These are phyloP conservation scores for Troglohyphantes excavatus DNA, from an alignment of 2,888 invertebrate species.

Conservation along the genomic window DNA sequence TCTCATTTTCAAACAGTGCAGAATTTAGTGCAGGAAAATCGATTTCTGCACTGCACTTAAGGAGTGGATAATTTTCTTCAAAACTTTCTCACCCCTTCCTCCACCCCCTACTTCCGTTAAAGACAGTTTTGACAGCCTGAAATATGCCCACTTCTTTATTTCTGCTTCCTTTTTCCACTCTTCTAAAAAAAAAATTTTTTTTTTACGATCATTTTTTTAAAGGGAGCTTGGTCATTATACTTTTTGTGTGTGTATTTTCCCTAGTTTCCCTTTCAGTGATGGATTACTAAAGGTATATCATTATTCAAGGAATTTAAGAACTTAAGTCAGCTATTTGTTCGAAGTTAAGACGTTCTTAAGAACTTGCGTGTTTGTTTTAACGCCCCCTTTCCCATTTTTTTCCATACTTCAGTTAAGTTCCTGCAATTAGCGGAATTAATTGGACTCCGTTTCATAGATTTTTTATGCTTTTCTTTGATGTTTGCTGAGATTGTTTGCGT, in stretches of 20 bases:
- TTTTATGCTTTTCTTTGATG: background rate
- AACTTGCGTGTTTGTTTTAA: constrained; percentile 22
- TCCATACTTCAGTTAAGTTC: background rate
- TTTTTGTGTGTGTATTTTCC: constrained; percentile 26
- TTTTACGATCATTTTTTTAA: background rate
- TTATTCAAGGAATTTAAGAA: constrained; percentile 31
- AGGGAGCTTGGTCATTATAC: constrained; percentile 9
- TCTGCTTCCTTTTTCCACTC: background rate
- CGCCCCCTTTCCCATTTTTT: background rate
- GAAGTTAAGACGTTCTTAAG: constrained; percentile 7
- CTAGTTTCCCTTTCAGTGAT: constrained; percentile 26
- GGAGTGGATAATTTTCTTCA: background rate
- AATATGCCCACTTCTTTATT: constrained; percentile 6
- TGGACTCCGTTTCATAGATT: background rate
- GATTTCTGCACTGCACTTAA: background rate
- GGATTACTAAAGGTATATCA: constrained; percentile 24
- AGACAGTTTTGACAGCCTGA: constrained; percentile 6
- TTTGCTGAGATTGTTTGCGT: background rate
- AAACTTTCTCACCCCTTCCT: background rate
- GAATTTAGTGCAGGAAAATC: constrained; percentile 1
- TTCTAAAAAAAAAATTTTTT: background rate
- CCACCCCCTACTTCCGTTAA: constrained; percentile 2
- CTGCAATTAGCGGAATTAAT: background rate
- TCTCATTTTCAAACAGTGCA: background rate
- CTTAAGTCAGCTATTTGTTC: constrained; percentile 36